Conservation (phyloP, 2,888 invertebrate genomes). For the Ditula angustiorana region DNA sequence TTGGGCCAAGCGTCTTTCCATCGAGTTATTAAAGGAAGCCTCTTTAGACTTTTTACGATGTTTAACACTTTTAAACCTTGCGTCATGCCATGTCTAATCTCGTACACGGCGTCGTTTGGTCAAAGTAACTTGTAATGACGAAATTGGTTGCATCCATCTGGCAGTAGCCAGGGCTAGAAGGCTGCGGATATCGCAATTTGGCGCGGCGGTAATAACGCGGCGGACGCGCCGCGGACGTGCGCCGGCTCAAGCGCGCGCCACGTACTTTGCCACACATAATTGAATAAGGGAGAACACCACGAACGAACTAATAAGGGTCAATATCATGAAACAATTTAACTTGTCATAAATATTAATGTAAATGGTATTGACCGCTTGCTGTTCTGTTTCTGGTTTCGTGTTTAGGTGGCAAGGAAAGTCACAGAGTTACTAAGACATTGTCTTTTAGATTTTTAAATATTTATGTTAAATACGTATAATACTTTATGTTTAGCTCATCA, state of each 20-base stretch:
- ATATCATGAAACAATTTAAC: not conserved
- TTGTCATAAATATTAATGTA: not conserved
- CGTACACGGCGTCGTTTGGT: not conserved
- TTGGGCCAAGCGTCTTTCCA: no score
- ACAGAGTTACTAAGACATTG: no score
- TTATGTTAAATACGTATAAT: no score
- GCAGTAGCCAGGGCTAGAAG: constrained; percentile 12
- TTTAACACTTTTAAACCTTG: no score
- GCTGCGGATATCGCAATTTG: constrained; percentile 79
- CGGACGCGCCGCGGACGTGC: constrained; percentile 67
- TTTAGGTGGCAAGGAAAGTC: no score
- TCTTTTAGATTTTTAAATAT: no score
- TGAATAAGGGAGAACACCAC: constrained; percentile 11
- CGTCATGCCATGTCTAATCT: not conserved
- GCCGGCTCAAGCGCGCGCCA: constrained; percentile 56
- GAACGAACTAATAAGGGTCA: constrained; percentile 2
- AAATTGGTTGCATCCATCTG: constrained; percentile 33
- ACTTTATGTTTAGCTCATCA: no score
- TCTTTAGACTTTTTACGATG: no score
- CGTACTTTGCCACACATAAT: constrained; percentile 41
- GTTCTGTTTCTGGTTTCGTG: no score
- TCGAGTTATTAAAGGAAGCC: no score
- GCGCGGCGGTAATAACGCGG: constrained; percentile 71
- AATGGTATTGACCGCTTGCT: not conserved
- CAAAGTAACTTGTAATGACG: constrained; percentile 31